These are phyloP conservation scores for Conchocele bisecta DNA, from an alignment of 2,888 invertebrate genomes.

Conservation along the genomic window DNA sequence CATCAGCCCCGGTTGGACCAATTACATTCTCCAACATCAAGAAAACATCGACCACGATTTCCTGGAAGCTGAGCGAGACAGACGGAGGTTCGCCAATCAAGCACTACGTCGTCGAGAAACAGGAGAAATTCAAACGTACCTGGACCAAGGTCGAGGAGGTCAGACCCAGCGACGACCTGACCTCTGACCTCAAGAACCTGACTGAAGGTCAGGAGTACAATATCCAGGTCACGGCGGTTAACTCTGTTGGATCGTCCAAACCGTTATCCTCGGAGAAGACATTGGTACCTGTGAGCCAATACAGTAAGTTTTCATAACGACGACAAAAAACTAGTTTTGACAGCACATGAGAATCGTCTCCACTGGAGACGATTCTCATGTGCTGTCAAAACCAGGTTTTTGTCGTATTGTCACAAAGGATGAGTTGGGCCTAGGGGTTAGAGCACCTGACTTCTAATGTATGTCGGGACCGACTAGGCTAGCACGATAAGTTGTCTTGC, in stretches of 20 bases:
- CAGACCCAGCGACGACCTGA: constrained; percentile 51
- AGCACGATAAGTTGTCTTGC: too few relatives aligned
- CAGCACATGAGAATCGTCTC: too few relatives aligned
- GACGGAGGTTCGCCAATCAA: constrained; percentile 92
- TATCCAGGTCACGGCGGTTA: constrained; percentile 93
- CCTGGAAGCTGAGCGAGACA: constrained; percentile 81
- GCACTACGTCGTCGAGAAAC: constrained; percentile 91
- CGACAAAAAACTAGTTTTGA: too few relatives aligned
- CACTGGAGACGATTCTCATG: too few relatives aligned
- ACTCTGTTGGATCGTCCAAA: constrained; percentile 92
- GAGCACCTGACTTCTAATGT: too few relatives aligned
- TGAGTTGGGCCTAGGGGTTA: too few relatives aligned
- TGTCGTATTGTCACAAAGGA: too few relatives aligned
- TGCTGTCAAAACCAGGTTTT: too few relatives aligned
- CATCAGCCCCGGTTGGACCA: constrained; percentile 74
- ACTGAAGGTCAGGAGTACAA: constrained; percentile 91
- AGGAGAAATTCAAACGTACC: constrained; percentile 84
- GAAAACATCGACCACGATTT: constrained; percentile 63
- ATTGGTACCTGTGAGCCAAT: constrained; percentile 77
- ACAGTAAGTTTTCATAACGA: constrained; percentile 75
- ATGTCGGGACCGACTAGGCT: too few relatives aligned
- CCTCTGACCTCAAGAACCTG: constrained; percentile 84
- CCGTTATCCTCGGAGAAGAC: constrained; percentile 83
- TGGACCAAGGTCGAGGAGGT: constrained; percentile 70
- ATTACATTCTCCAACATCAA: constrained; percentile 69